Evolutionary conservation across 2,888 invertebrate genomes (phyloP), one percentile per base, ranked within the genome.

Genomic region (Coenonympha glycerion): DNA sequence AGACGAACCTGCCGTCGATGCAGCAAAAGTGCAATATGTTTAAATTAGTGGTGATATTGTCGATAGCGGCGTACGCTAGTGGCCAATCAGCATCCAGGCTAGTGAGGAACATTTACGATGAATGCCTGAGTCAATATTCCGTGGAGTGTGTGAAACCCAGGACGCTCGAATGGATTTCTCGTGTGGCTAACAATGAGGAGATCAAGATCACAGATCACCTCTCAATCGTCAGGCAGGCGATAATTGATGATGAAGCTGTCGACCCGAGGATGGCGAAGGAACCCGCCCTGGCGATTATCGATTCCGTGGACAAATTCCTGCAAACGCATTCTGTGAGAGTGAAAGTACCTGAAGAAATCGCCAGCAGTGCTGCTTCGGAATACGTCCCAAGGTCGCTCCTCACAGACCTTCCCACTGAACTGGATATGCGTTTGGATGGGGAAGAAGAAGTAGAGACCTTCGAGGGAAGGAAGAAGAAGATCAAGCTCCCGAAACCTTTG

Each of bases 131-230:
- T 70, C 90, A 91, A 65, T 90, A 92, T 65, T 92, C 92, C 33
- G 85, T 91, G 57, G 89, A 90, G 65, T 95, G 95, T 79, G 91
- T 93, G 47, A 92, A 92, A 66, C 94, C 94, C 22, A 45, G 34
- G 24, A 45, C 45, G 4, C 33, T 45, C 15, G 45, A 91, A 59
- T 95, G 94, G 91, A 88, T 94, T 62, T 91, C 91, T 61, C 86
- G 89, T 53, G 92, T 91, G 2, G 79, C 89, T 15, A 88, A 90
- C 62, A 89, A 92, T 63, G 91, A 92, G 49, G 90, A 91, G 69
- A 92, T 95, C 59, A 90, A 88, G 53, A 89, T 95, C 57, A 94
- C 94, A 4, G 91, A 94, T n/a, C 92, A 94, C 67, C 83, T 95
- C 49, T 88, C 91, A 9, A 89, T 95, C 57, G 88, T 94, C 18